Conservation (phyloP, 2,113 vertebrate genomes). For the Chionodraco myersi region DNA sequence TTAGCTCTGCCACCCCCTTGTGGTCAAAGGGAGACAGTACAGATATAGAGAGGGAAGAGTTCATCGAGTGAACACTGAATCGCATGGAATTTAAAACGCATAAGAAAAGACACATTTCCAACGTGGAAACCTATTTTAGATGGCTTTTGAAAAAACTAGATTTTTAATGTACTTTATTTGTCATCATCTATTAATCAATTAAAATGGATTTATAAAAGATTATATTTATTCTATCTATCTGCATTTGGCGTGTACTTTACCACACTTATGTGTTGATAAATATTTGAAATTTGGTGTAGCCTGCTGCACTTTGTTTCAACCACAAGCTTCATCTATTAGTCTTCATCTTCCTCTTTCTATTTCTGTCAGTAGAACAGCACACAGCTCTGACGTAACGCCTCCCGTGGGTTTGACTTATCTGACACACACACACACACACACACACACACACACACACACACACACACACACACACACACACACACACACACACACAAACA, state of each 20-base stretch:
- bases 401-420: constrained; percentile 37
- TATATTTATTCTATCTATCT: neutral
- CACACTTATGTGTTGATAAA: neutral
- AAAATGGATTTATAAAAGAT: neutral
- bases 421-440: neutral
- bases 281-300: neutral
- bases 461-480: neutral
- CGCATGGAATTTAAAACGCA: neutral
- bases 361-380: constrained; percentile 13
- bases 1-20: constrained; percentile 39
- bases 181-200: too few relatives aligned
- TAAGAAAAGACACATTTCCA: neutral
- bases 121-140: neutral
- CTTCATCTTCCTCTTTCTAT: constrained; percentile 35
- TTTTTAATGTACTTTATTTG: too few relatives aligned
- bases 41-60: neutral
- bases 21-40: constrained; percentile 24
- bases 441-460: too few relatives aligned
- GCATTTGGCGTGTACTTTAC: neutral
- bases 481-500: neutral
- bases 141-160: too few relatives aligned
- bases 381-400: constrained; percentile 4
- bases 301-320: constrained; percentile 8
- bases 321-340: constrained; percentile 3
- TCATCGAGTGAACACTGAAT: neutral